Conservation (phyloP, 2,888 invertebrate species). For the Neoaliturus tenellus region DNA sequence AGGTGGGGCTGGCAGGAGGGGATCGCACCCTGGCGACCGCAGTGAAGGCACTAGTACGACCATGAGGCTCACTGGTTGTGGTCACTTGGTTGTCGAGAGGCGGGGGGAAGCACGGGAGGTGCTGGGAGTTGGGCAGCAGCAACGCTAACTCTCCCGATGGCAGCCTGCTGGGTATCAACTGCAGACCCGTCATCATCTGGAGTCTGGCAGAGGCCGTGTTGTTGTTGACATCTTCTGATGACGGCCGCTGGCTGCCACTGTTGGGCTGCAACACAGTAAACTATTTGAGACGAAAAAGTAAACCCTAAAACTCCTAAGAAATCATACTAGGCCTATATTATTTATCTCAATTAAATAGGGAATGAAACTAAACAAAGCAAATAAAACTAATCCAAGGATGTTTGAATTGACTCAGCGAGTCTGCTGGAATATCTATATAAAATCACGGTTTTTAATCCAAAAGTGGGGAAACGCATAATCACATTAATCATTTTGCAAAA, state of each 20-base stretch:
- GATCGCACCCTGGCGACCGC: slow-evolving; percentile 67
- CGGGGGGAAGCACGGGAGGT: slow-evolving; percentile 72
- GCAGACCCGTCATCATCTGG: slow-evolving; percentile 71
- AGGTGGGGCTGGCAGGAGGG: slow-evolving; percentile 49
- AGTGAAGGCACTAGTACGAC: slow-evolving; percentile 71
- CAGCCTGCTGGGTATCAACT: slow-evolving; percentile 79
- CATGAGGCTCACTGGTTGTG: slow-evolving; percentile 53
- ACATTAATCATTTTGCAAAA: no score
- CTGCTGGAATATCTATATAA: no score
- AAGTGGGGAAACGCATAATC: no score
- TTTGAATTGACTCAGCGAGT: no score
- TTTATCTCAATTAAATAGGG: no score
- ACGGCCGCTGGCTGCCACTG: slow-evolving; percentile 59
- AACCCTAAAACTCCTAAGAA: no score
- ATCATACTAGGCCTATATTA: no score
- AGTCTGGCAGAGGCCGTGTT: slow-evolving; percentile 69
- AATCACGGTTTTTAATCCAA: no score
- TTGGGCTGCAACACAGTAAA: no score
- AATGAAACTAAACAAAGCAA: no score
- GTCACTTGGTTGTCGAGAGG: slow-evolving; percentile 65
- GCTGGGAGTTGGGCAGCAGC: slow-evolving; percentile 76
- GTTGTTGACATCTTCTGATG: slow-evolving; percentile 61
- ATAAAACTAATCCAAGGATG: no score
- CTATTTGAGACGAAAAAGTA: no score
- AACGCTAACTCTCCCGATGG: slow-evolving; percentile 82